Percentiles rank a stretch among this genome's conserved stretches.
phyloP scores from a whole-genome alignment of 1,140 invertebrate genomes.

The Lasaia peninsularis region DNA sequence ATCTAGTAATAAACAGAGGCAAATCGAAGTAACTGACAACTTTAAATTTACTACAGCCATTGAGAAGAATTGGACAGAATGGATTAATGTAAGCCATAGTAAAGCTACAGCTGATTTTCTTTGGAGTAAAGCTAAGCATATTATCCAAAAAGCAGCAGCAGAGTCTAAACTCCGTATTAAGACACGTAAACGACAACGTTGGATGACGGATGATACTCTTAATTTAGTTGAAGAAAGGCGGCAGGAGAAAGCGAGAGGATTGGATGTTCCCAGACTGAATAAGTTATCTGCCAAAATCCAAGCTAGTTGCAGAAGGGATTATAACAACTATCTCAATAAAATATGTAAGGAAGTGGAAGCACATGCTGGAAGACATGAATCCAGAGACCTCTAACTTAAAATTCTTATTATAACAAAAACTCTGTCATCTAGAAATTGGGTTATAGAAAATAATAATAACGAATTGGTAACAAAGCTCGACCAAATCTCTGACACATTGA shows the following conservation, averaged over 20 bases:
- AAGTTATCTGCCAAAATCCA: constrained; percentile 5
- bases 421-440: too few species aligned
- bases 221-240: too few species aligned
- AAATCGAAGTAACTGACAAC: not conserved
- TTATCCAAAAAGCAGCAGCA: not conserved
- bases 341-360: constrained; percentile 23
- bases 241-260: not conserved
- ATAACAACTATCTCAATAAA: too few species aligned
- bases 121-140: not conserved
- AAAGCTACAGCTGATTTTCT: not conserved
- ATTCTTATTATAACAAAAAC: too few species aligned
- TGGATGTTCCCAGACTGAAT: not conserved
- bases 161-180: not conserved
- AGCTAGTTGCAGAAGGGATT: constrained; percentile 14
- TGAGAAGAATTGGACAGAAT: not conserved
- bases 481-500: not conserved
- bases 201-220: too few species aligned
- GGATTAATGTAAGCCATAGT: not conserved
- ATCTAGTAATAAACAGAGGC: too few species aligned
- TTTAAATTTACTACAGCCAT: too few species aligned
- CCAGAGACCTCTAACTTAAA: constrained; percentile 16
- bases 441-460: too few species aligned
- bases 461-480: not conserved
- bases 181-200: not conserved
- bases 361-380: constrained; percentile 17